A percentile compares a stretch with the other conserved stretches of the same genome.
phyloP scores from a whole-genome alignment of 1,140 invertebrate species.

The Micrasema longulum region DNA sequence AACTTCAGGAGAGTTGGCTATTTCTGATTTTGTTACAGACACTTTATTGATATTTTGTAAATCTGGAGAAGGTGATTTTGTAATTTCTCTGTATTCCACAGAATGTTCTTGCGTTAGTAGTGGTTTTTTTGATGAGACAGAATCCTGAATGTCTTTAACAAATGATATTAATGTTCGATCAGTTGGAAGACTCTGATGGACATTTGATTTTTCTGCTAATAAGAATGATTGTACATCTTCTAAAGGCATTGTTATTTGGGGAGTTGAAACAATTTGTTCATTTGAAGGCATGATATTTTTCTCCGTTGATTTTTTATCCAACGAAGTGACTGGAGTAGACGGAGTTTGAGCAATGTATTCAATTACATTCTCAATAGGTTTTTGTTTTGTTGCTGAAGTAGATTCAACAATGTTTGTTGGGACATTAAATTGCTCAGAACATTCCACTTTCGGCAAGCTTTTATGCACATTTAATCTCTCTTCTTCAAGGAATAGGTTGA shows the following conservation, averaged over 20 bases:
- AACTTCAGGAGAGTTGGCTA: not conserved
- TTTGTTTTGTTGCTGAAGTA: too few relatives aligned
- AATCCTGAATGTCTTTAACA: not conserved
- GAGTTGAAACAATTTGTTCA: not conserved
- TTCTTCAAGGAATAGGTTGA: constrained; percentile 46
- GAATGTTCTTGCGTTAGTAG: not conserved
- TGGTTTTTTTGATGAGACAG: not conserved
- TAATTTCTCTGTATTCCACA: not conserved
- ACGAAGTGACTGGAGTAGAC: too few relatives aligned
- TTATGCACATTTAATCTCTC: constrained; percentile 49
- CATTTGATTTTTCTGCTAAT: constrained; percentile 17
- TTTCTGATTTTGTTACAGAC: not conserved
- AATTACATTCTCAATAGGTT: too few relatives aligned
- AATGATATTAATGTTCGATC: not conserved
- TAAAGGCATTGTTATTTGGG: not conserved
- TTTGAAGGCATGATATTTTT: not conserved
- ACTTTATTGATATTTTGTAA: not conserved
- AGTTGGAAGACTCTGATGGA: constrained; percentile 26
- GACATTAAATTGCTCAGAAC: too few relatives aligned
- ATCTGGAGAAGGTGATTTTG: not conserved
- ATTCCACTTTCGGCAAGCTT: not conserved
- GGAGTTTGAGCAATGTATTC: not conserved
- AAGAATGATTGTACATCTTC: constrained; percentile 10
- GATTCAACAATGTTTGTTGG: not conserved
- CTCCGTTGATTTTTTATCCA: too few relatives aligned